Evolutionary conservation across 2,888 invertebrate genomes (phyloP).

Genomic region (Rotaria socialis): DNA sequence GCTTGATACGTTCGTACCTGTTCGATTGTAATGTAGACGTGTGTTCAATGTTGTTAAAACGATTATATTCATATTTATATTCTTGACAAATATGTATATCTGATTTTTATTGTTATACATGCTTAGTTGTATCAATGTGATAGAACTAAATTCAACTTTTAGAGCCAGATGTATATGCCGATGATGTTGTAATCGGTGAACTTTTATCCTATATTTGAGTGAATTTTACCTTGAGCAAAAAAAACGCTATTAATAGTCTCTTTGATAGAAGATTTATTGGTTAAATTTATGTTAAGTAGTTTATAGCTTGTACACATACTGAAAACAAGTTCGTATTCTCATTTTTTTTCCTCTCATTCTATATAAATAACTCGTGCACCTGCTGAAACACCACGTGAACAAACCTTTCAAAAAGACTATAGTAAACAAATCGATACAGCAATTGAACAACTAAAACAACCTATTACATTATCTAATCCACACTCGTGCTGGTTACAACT

Average conservation of each 20-base stretch:
- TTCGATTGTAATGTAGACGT: background rate
- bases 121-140: background rate
- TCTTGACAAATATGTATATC: background rate
- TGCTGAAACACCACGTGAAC: slow-evolving; percentile 86
- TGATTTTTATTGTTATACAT: background rate
- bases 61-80: background rate
- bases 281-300: background rate
- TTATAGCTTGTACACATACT: background rate
- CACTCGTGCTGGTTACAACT: slow-evolving; percentile 75
- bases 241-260: background rate
- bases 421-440: slow-evolving; percentile 69
- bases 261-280: background rate
- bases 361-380: slow-evolving; percentile 71
- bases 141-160: too few relatives aligned
- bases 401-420: slow-evolving; percentile 72
- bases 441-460: slow-evolving; percentile 70
- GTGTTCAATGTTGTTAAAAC: background rate
- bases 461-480: slow-evolving; percentile 62
- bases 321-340: background rate
- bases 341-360: background rate
- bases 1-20: too few relatives aligned
- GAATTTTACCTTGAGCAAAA: background rate
- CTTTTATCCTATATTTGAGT: background rate
- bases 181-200: background rate
- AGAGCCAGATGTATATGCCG: too few relatives aligned